Base-by-base conservation (phyloP, 1,140 invertebrate genomes). In the Dendroctonus valens region DNA sequence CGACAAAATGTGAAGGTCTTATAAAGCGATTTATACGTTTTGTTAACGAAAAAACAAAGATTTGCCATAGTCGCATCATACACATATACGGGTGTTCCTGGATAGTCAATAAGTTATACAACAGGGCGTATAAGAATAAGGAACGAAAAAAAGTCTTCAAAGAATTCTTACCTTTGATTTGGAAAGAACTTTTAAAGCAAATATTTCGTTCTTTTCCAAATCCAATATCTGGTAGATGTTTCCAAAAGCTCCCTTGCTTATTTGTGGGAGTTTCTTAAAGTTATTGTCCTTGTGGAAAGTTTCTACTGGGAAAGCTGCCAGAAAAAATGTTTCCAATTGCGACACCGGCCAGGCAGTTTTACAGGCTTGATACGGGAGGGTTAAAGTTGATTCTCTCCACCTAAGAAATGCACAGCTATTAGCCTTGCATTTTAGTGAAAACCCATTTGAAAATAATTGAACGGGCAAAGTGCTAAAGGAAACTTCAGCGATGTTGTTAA, bases 181-280 rank as follows among this genome's bases (percentile, higher is more conserved):
- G 67, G 84, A 85, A 5, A 92, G 82, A 59, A 93, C 86, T 84
- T 96, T 95, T 59, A 94, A 81, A 57, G 92, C 92, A 83, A 86
- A 92, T 65, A 86, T 76, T 75, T 86, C 78, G 67, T 80, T 76
- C 62, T 80, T 83, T 70, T 82, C 82, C 59, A 81, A 79, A 71
- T 87, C 84, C 55, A 82, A 80, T 6, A 93, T 90, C 83, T 90
- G 91, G 68, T 89, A 90, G 4, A 96, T 92, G 80, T 89, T 87
- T 12, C 92, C 92, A 80, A 91, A 95, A 9, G 92, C 89, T 68
- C 93, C 93, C 75, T 87, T 88, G 9, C 91, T 87, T 76, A 94
- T 87, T 51, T 87, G 81, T 69, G 87, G 82, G 42, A 91, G 73
- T 61, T 91, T 83, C 67, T 79, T 72, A 76, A 85, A 90, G 71